phyloP scores from a whole-genome alignment of 2,888 invertebrate genomes.

The Dicranocentrus wangi region DNA sequence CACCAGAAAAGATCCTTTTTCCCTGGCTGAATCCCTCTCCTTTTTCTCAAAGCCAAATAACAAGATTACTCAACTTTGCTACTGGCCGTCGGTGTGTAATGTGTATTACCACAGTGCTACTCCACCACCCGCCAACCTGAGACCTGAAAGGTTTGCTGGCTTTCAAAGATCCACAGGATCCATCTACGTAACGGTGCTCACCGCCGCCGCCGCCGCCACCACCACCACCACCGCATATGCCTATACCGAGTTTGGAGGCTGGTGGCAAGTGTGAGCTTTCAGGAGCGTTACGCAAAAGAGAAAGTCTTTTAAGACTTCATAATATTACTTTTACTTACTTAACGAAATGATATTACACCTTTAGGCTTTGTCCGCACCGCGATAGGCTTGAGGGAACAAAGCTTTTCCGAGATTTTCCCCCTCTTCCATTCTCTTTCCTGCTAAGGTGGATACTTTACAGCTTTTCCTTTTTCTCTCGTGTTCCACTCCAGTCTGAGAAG shows the following conservation, averaged over 20 bases:
- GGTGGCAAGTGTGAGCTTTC: slow-evolving; percentile 41
- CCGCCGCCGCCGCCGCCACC: too few relatives aligned
- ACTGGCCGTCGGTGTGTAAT: slow-evolving; percentile 47
- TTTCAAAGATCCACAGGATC: slow-evolving; percentile 25
- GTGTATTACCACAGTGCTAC: slow-evolving; percentile 5
- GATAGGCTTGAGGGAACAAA: slow-evolving; percentile 41
- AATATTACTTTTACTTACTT: slow-evolving; percentile 54
- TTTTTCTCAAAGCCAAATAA: slow-evolving; percentile 68
- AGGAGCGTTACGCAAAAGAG: slow-evolving; percentile 11
- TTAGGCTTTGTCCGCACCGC: slow-evolving; percentile 31
- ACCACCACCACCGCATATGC: too few relatives aligned
- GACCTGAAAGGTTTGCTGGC: slow-evolving; percentile 46
- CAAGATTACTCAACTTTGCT: slow-evolving; percentile 73
- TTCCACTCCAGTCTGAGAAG: too few relatives aligned
- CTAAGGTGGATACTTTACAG: slow-evolving; percentile 7
- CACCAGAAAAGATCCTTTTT: slow-evolving; percentile 16
- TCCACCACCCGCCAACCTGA: slow-evolving; percentile 45
- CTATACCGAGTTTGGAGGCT: too few relatives aligned
- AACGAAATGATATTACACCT: slow-evolving; percentile 63
- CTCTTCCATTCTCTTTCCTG: slow-evolving; percentile 17
- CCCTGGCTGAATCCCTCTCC: too few relatives aligned
- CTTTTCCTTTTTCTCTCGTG: not conserved
- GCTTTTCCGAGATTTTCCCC: slow-evolving; percentile 16
- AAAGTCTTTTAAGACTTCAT: slow-evolving; percentile 31
- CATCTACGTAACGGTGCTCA: too few relatives aligned